Base-by-base conservation (phyloP, 2,797 vertebrate genomes). In the Pangasius macronema region DNA sequence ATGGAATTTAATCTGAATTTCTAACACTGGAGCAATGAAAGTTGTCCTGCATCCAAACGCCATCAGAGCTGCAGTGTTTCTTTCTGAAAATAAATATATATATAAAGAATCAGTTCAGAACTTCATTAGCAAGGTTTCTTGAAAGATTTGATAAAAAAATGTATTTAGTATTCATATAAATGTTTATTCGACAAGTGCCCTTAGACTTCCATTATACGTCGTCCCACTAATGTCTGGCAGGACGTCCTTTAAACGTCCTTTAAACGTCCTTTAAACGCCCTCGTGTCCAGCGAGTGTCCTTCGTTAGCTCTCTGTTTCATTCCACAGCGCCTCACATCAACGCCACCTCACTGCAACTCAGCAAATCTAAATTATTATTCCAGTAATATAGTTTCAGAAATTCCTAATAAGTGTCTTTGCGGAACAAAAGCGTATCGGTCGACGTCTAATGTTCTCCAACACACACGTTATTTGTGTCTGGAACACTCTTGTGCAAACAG, bases 231-330 rank as follows among this genome's bases (percentile, higher is more conserved):
- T 2, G 22, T 59, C 33, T 42, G 55, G 1, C 22, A 39, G 33
- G 36, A 42, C 20, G 24, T 61, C 79, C 79, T 81, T 81, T 42
- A 81, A 81, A 59, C 4, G 55, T 57, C n/a, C n/a, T n/a, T n/a
- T n/a, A n/a, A n/a, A 42, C 20, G 24, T 61, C 79, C 79, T 81
- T 81, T 42, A 81, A 81, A 59, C 4, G 55, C 36, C n/a, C 75
- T 20, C 16, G 3, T 55, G 75, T 27, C 53, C 22, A 36, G 3
- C 0, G n/a, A 39, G 51, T 27, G 77, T 57, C 55, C 55, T 80
- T 39, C 33, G 7, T 55, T 59, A 57, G 18, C 20, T 36, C 51
- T 79, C 55, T 3, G 0, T n/a, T 39, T 61, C 27, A 42, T 8
- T n/a, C 42, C 49, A 53, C 16, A 77, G 20, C 4, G 11, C 24